Evolutionary conservation across 2,797 vertebrate species (phyloP).

Genomic region (Notolabrus celidotus): DNA sequence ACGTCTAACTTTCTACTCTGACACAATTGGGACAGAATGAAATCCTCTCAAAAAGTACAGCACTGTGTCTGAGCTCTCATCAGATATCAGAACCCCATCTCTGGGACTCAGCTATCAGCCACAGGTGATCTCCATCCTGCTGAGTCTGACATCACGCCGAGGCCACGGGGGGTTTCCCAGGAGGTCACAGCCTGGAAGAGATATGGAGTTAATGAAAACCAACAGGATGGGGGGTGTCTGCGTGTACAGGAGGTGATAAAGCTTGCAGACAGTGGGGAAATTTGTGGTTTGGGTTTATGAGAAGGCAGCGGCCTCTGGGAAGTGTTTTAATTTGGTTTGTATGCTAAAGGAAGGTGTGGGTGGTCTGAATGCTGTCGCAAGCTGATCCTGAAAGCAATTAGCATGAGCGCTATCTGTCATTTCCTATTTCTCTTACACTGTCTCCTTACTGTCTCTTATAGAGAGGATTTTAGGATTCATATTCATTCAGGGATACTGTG

Average conservation of each 20-base stretch:
- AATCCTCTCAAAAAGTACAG: not conserved
- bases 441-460: not conserved
- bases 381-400: slow-evolving; percentile 56
- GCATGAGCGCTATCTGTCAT: slow-evolving; percentile 43
- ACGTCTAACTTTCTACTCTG: not conserved
- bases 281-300: slow-evolving; percentile 63
- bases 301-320: slow-evolving; percentile 38
- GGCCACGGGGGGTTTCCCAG: slow-evolving; percentile 33
- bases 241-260: slow-evolving; percentile 50
- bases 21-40: not conserved
- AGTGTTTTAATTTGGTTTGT: slow-evolving; percentile 64
- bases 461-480: not conserved
- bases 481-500: not conserved
- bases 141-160: slow-evolving; percentile 48
- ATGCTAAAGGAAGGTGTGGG: slow-evolving; percentile 55
- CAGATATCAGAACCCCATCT: slow-evolving; percentile 31
- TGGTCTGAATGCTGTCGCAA: slow-evolving; percentile 58
- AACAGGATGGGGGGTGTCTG: slow-evolving; percentile 35
- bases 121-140: slow-evolving; percentile 48
- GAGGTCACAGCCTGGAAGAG: slow-evolving; percentile 40
- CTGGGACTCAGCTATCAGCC: slow-evolving; percentile 46
- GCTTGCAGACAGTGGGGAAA: slow-evolving; percentile 62
- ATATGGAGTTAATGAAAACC: slow-evolving; percentile 65
- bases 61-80: slow-evolving; percentile 13
- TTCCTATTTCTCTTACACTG: slow-evolving; percentile 12